Conservation (phyloP, 2,888 invertebrate species). For the Blomia tropicalis region DNA sequence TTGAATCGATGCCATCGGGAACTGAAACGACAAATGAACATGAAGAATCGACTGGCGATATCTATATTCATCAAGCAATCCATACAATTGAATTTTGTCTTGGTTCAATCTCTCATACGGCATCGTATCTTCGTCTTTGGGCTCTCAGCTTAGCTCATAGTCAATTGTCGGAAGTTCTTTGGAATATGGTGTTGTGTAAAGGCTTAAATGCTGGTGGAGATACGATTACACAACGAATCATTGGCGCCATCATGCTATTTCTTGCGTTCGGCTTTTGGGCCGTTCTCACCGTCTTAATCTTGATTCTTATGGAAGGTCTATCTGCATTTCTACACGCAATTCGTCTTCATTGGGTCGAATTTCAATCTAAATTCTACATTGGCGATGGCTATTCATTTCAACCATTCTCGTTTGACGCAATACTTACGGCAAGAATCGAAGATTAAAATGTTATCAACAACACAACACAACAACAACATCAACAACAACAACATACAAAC, state of each 20-base stretch:
- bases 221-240: conserved; percentile 44
- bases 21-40: conserved; percentile 48
- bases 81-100: conserved; percentile 97
- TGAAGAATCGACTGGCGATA: conserved; percentile 63
- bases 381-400: conserved; percentile 78
- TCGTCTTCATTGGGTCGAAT: conserved; percentile 96
- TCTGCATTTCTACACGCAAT: conserved; percentile 97
- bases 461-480: too few relatives aligned
- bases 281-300: conserved; percentile 74
- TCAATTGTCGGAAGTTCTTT: conserved; percentile 77
- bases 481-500: too few relatives aligned
- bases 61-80: conserved; percentile 83
- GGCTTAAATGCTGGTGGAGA: conserved; percentile 58
- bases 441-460: too few relatives aligned
- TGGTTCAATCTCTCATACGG: conserved; percentile 94
- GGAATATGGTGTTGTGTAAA: conserved; percentile 55
- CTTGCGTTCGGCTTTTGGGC: conserved; percentile 83
- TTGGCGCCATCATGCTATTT: conserved; percentile 64
- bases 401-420: conserved; percentile 69
- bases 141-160: conserved; percentile 94
- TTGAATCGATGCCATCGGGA: too few relatives aligned
- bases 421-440: not conserved
- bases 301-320: conserved; percentile 96
- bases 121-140: conserved; percentile 95
- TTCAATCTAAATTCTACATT: conserved; percentile 91